Evolutionary conservation across 2,797 vertebrate genomes (phyloP), one percentile per base, ranked within the genome.

Genomic region (Pitangus sulphuratus): DNA sequence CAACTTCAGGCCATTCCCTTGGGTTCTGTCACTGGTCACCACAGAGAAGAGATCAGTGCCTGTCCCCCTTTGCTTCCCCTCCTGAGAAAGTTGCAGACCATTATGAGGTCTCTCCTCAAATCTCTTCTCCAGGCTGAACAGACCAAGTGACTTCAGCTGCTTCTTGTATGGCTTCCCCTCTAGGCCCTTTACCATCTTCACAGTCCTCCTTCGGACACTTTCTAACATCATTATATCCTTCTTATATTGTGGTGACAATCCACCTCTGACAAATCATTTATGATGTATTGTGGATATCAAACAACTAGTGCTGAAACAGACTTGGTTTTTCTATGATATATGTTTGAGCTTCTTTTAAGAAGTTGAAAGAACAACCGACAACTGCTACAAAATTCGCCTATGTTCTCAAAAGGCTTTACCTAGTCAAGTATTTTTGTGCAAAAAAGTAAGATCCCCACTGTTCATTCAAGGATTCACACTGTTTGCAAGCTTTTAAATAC

Each of bases 381-480:
- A 30, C 50, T 61, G 28, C 57, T 64, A 71, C 12, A 93, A 62
- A 82, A 81, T 37, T 74, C 1, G 2, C 28, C 20, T 42, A 11
- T 26, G 13, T 48, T 92, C 40, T 90, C 44, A 58, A 62, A 91
- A 80, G 40, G 24, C 17, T 70, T 87, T 79, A 84, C 47, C 11
- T 58, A 56, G 25, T 54, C 39, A 33, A 8, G 4, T n/a, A 48
- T 45, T 89, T 82, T 56, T 14, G 9, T 47, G 74, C 24, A 60
- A 24, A 26, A 42, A 85, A 78, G 69, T 18, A 88, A 66, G 35
- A 83, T 66, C 30, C 21, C 21, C 0, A 1, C 58, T 42, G 20
- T 10, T 93, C n/a, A 39, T 93, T 26, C 26, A 26, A 85, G 33
- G 48, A 92, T 77, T 90, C 51, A 84, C 37, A 31, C 28, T 77